These are phyloP conservation scores for Patiria pectinifera DNA, from an alignment of 53 echinoderm and acorn worm genomes.

Conservation along the genomic window DNA sequence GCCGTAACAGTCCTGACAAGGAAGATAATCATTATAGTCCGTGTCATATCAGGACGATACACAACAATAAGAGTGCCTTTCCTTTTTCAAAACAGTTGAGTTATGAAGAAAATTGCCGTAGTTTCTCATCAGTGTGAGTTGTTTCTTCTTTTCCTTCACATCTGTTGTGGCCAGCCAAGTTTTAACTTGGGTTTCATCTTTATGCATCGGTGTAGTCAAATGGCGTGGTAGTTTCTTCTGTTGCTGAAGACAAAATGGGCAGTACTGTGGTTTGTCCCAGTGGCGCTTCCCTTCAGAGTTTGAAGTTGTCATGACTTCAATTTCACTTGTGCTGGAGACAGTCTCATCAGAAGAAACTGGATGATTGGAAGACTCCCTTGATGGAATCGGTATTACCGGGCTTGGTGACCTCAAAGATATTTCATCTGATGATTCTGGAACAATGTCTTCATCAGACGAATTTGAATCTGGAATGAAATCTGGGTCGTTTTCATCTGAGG, in stretches of 20 bases:
- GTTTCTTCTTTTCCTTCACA: conserved; percentile 63
- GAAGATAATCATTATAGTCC: conserved; percentile 61
- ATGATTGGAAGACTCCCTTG: neutral
- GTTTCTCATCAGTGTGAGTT: conserved; percentile 64
- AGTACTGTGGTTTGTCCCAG: conserved; percentile 80
- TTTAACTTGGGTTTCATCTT: conserved; percentile 53
- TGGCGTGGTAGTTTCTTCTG: conserved; percentile 77
- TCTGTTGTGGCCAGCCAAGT: conserved; percentile 47
- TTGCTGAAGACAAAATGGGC: conserved; percentile 62
- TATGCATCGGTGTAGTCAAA: conserved; percentile 46
- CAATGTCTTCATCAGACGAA: too few species aligned
- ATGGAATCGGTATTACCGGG: neutral
- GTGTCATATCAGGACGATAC: conserved; percentile 65
- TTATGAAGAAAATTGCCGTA: conserved; percentile 74
- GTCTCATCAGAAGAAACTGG: too few species aligned
- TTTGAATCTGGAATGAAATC: too few species aligned
- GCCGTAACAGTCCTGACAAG: conserved; percentile 73
- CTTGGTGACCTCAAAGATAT: too few species aligned
- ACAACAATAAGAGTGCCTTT: conserved; percentile 60
- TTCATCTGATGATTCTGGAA: too few species aligned
- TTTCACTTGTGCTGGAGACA: neutral
- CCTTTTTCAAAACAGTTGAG: conserved; percentile 61
- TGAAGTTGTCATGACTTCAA: conserved; percentile 11
- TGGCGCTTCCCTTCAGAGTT: conserved; percentile 42
- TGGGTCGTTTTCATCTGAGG: too few species aligned